Base-by-base conservation (phyloP, 2,113 vertebrate species). In the Cottus gobio region DNA sequence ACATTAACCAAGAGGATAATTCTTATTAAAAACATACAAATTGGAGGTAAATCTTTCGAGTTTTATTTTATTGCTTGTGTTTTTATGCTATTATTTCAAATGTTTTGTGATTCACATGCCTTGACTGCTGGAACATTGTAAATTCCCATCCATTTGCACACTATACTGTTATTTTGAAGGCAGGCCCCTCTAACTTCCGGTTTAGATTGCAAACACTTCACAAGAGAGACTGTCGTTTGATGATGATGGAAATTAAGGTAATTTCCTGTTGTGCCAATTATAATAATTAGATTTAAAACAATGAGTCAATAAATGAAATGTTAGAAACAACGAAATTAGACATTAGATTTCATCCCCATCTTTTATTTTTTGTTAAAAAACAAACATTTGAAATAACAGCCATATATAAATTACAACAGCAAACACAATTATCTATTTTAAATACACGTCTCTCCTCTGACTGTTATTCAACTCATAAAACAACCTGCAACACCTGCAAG, bases 361-460 rank as follows among this genome's bases (percentile, higher is more conserved):
- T 87, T 90, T 88, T 87, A 87, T 87, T 89, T 75, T 91, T 90
- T 91, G 68, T 76, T 85, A 85, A 86, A 90, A 89, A 94, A 87
- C 76, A 72, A 11, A 34, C 18, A 48, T 92, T 89, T 88, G 34
- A 92, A 90, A 72, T 87, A 83, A 94, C 94, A 90, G 81, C 79
- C 88, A 91, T 2, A 79, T 92, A 94, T 95, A 95, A 95, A 94
- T 94, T 92, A 95, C 90, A 93, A 94, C 91, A 94, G 89, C 89
- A 92, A 93, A 95, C 91, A 93, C 89, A 91, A 77, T 64, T 70
- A 87, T 66, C 79, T 70, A 79, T 81, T 81, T 94, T 93, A 94
- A 94, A 94, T 91, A 92, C 54, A 75, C 58, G 13, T 15, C 42
- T 44, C 58, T 37, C 46, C 77, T 79, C 58, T 37, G 31, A 64